Percentiles rank a stretch among this genome's conserved stretches.
Evolutionary conservation across 2,797 vertebrate genomes (phyloP).

Genomic region (Discoglossus pictus): DNA sequence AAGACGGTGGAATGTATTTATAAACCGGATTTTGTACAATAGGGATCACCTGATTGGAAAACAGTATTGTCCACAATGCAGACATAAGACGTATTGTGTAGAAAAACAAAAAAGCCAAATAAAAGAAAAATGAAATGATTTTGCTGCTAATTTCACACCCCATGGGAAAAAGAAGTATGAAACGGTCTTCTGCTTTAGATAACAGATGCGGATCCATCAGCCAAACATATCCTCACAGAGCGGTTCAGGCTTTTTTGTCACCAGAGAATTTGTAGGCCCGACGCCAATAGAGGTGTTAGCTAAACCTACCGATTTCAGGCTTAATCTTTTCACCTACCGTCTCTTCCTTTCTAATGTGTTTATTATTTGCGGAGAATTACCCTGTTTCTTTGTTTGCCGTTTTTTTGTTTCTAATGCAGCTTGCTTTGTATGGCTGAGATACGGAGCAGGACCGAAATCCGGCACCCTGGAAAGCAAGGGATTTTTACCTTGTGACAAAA

Average conservation of each 20-base stretch:
- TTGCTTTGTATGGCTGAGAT: constrained; percentile 93
- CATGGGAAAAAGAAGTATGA: constrained; percentile 66
- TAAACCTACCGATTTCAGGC: constrained; percentile 74
- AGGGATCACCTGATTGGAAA: constrained; percentile 50
- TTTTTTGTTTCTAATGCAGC: constrained; percentile 79
- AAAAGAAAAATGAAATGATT: constrained; percentile 55
- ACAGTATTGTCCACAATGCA: constrained; percentile 63
- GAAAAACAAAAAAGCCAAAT: constrained; percentile 67
- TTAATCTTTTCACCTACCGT: constrained; percentile 82
- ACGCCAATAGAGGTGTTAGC: constrained; percentile 76
- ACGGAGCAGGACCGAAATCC: constrained; percentile 87
- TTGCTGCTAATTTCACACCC: constrained; percentile 78
- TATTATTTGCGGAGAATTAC: constrained; percentile 90
- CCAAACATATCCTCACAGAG: constrained; percentile 67
- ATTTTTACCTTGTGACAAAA: constrained; percentile 93
- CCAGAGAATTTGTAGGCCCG: constrained; percentile 70
- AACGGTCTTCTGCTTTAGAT: constrained; percentile 75
- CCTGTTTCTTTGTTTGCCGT: constrained; percentile 81
- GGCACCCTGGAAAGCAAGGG: constrained; percentile 86
- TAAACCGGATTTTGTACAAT: constrained; percentile 56
- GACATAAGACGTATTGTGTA: constrained; percentile 73
- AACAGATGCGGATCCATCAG: constrained; percentile 65
- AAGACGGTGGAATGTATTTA: constrained; percentile 52
- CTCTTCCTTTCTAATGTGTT: constrained; percentile 85
- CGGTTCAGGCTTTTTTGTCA: constrained; percentile 61